phyloP scores from a whole-genome alignment of 2,888 invertebrate species.

The Drosophila pegasa region DNA sequence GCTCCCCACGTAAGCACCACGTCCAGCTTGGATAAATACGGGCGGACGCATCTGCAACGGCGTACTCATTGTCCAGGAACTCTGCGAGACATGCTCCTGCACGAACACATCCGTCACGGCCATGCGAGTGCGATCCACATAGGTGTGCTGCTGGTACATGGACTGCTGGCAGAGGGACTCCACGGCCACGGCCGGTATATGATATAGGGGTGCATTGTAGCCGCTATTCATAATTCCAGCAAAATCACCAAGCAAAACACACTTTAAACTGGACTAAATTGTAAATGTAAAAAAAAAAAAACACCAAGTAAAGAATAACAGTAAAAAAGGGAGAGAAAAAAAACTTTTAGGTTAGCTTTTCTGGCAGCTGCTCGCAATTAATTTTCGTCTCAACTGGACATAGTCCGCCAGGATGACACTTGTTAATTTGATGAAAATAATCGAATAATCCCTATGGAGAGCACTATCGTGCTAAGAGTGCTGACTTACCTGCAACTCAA shows the following conservation, averaged over 20 bases:
- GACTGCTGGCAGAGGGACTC: slow-evolving; percentile 65
- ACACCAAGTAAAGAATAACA: slow-evolving; percentile 2
- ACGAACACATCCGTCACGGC: slow-evolving; percentile 55
- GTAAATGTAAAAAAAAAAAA: background rate
- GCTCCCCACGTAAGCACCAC: slow-evolving; percentile 8
- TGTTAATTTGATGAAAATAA: background rate
- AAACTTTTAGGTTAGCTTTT: slow-evolving; percentile 26
- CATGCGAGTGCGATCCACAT: slow-evolving; percentile 58
- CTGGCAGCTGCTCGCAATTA: slow-evolving; percentile 6
- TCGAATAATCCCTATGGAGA: background rate
- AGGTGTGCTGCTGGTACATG: slow-evolving; percentile 65
- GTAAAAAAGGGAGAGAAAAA: background rate
- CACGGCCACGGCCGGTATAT: slow-evolving; percentile 45
- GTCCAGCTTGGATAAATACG: slow-evolving; percentile 5
- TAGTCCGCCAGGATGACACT: background rate
- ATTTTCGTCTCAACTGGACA: background rate
- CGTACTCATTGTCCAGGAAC: slow-evolving; percentile 56
- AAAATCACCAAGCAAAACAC: slow-evolving; percentile 2
- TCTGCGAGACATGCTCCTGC: slow-evolving; percentile 63
- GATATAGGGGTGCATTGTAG: slow-evolving; percentile 46
- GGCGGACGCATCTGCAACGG: slow-evolving; percentile 14
- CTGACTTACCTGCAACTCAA: slow-evolving; percentile 20
- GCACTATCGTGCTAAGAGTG: background rate
- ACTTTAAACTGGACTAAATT: slow-evolving; percentile 1
- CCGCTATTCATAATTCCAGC: slow-evolving; percentile 46